A percentile compares a stretch with the other conserved stretches of the same genome.
Conservation (phyloP, 2,888 invertebrate genomes). For the Oegoconia quadripuncta region DNA sequence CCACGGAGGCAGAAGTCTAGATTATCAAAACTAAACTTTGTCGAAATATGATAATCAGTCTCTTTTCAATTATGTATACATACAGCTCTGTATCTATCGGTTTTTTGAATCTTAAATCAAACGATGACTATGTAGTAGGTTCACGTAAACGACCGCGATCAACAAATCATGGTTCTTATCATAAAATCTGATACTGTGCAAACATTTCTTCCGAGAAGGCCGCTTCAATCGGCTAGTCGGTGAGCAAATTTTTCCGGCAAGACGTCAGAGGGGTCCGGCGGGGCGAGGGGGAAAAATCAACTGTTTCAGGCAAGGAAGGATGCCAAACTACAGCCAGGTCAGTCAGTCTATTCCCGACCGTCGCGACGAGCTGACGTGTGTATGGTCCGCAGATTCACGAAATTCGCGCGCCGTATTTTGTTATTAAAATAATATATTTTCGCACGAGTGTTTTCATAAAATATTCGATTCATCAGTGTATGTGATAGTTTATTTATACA, state of each 20-base stretch:
- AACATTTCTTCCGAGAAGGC: slow-evolving; percentile 1
- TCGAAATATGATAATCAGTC: too few species aligned
- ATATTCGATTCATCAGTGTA: too few species aligned
- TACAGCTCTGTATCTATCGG: too few species aligned
- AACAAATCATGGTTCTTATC: slow-evolving; percentile 3
- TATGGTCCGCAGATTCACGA: not conserved
- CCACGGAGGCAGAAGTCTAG: too few species aligned
- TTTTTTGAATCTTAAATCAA: too few species aligned
- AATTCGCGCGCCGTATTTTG: not conserved
- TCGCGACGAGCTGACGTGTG: slow-evolving; percentile 18
- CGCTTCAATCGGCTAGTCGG: slow-evolving; percentile 17
- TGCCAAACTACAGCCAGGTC: slow-evolving; percentile 21
- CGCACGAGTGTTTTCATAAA: not conserved
- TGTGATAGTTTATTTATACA: too few species aligned
- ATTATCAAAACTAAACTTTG: too few species aligned
- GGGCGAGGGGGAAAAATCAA: slow-evolving; percentile 26
- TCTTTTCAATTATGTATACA: too few species aligned
- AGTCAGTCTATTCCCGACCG: slow-evolving; percentile 21
- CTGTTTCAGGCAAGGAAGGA: slow-evolving; percentile 33
- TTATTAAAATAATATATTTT: not conserved
- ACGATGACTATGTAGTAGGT: too few species aligned
- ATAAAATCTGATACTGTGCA: slow-evolving; percentile 7
- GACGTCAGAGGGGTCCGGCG: slow-evolving; percentile 21
- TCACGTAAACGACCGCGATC: not conserved
- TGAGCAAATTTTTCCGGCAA: slow-evolving; percentile 40